phyloP scores from a whole-genome alignment of 2,797 vertebrate species.

The Erpetoichthys calabaricus region DNA sequence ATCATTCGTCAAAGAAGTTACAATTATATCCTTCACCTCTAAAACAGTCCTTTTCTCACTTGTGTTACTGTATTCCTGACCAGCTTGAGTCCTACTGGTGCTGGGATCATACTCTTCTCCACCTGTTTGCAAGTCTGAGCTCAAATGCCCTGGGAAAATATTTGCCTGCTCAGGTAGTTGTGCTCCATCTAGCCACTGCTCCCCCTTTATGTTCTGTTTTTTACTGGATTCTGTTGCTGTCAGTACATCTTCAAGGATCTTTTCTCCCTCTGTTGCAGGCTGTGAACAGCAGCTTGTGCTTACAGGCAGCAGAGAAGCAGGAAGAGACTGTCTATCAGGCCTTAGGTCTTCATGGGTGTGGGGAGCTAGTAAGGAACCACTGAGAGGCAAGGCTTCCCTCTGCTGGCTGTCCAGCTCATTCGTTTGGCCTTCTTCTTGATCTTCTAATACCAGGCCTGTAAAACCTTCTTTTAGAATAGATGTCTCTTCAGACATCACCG shows the following conservation, averaged over 20 bases:
- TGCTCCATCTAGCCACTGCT: slow-evolving; percentile 12
- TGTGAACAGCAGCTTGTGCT: slow-evolving; percentile 24
- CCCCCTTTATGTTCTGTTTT: slow-evolving; percentile 6
- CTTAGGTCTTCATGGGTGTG: slow-evolving; percentile 36
- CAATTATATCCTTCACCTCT: not conserved
- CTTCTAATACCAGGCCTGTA: not conserved
- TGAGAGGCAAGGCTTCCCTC: slow-evolving; percentile 18
- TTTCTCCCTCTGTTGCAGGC: slow-evolving; percentile 21
- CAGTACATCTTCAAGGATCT: slow-evolving; percentile 29
- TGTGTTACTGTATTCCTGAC: not conserved
- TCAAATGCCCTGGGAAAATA: not conserved
- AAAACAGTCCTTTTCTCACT: not conserved
- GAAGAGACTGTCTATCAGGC: slow-evolving; percentile 29
- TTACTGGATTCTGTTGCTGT: slow-evolving; percentile 22
- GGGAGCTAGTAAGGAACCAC: slow-evolving; percentile 18
- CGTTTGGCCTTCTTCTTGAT: not conserved
- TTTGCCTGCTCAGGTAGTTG: not conserved
- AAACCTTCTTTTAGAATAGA: not conserved
- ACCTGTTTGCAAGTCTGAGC: not conserved
- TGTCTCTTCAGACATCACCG: not conserved
- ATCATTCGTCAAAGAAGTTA: not conserved
- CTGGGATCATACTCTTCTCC: not conserved
- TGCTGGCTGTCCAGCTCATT: slow-evolving; percentile 16
- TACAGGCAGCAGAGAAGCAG: slow-evolving; percentile 28
- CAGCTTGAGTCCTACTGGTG: not conserved